phyloP scores from a whole-genome alignment of 2,797 vertebrate genomes.

The Sebastes steindachneri region DNA sequence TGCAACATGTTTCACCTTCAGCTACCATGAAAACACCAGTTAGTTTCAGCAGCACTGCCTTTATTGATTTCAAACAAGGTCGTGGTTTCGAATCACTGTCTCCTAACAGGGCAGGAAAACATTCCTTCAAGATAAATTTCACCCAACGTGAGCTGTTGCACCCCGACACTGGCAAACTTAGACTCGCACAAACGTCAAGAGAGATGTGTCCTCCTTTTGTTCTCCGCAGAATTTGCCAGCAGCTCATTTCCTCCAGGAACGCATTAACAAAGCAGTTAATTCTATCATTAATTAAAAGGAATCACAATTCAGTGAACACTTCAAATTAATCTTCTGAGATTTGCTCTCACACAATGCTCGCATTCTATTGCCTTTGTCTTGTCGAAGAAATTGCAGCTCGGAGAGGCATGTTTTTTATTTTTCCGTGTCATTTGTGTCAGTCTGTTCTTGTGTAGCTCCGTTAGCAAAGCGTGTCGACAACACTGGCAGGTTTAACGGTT shows the following conservation, averaged over 20 bases:
- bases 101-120: constrained; percentile 57
- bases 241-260: constrained; percentile 84
- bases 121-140: constrained; percentile 78
- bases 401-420: constrained; percentile 44
- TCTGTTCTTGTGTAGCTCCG: constrained; percentile 51
- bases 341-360: constrained; percentile 78
- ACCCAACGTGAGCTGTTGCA: constrained; percentile 70
- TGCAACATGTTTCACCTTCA: constrained; percentile 8
- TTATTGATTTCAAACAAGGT: constrained; percentile 41
- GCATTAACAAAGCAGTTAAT: constrained; percentile 86
- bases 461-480: constrained; percentile 65
- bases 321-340: constrained; percentile 87
- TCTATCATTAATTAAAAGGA: constrained; percentile 87
- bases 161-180: constrained; percentile 74
- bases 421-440: constrained; percentile 42
- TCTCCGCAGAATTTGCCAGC: constrained; percentile 72
- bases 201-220: constrained; percentile 84
- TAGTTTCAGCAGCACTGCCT: neutral
- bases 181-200: constrained; percentile 82
- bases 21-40: constrained; percentile 13
- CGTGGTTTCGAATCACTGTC: constrained; percentile 24
- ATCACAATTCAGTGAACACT: constrained; percentile 86
- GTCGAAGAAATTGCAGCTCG: constrained; percentile 60
- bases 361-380: constrained; percentile 74
- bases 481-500: constrained; percentile 53